Conservation (phyloP, 2,113 vertebrate genomes). For the Dasyurus viverrinus region DNA sequence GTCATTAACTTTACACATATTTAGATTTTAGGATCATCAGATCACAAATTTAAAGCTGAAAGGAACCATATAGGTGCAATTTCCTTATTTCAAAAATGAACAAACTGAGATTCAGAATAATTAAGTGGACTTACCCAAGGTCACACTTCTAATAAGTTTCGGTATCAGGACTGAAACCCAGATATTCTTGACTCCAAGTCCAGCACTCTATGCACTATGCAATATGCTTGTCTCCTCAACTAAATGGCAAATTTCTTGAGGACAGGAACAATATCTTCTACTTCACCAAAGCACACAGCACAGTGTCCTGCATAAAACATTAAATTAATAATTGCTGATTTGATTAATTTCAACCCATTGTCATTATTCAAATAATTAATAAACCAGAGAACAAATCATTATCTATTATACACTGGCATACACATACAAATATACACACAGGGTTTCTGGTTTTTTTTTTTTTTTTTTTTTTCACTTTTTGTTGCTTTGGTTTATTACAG, state of each 20-base stretch:
- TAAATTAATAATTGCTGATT: background rate
- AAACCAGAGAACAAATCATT: accelerated
- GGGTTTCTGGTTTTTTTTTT: background rate
- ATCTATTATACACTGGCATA: accelerated
- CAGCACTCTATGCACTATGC: background rate
- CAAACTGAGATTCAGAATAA: background rate
- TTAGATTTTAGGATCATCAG: background rate
- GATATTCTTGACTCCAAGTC: background rate
- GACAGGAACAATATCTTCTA: background rate
- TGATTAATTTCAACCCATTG: background rate
- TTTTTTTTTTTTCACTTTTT: background rate
- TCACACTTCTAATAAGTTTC: background rate
- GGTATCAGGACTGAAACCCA: background rate
- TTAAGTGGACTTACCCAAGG: background rate
- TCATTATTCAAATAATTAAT: background rate
- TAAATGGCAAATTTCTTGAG: too few species aligned
- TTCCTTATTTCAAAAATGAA: background rate
- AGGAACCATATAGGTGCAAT: background rate
- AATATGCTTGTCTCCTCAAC: background rate
- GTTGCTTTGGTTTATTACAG: background rate
- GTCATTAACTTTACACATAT: background rate
- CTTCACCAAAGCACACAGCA: background rate
- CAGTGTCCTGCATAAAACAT: background rate
- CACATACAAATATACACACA: background rate
- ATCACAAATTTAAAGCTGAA: background rate